Conservation (phyloP, 2,113 vertebrate species). For the Ciconia stormi region DNA sequence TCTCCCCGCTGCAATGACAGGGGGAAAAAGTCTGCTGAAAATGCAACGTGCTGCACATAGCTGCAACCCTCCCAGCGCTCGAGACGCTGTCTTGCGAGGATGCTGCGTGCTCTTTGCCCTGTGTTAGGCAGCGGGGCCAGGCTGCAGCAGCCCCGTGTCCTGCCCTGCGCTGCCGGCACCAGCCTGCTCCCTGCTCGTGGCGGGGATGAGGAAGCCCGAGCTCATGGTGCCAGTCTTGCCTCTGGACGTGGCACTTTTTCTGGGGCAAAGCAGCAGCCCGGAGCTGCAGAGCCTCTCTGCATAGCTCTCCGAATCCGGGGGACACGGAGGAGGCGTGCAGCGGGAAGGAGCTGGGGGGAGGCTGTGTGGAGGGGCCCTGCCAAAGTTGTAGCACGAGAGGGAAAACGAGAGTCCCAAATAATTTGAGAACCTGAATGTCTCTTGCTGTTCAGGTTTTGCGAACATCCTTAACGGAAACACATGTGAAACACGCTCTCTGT, state of each 20-base stretch:
- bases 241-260: neutral
- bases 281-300: fast-evolving
- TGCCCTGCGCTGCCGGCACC: neutral
- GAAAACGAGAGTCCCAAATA: constrained; percentile 21
- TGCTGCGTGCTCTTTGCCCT: neutral
- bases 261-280: neutral
- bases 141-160: neutral
- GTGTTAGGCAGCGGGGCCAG: fast-evolving
- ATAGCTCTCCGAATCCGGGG: fast-evolving
- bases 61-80: neutral
- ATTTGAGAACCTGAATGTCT: constrained; percentile 48
- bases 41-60: fast-evolving
- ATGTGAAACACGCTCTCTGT: constrained; percentile 51
- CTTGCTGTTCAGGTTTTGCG: constrained; percentile 47
- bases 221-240: neutral
- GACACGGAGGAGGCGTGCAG: neutral
- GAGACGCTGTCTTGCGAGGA: neutral
- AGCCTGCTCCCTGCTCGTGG: neutral
- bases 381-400: neutral
- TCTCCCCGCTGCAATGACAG: fast-evolving
- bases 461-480: constrained; percentile 67
- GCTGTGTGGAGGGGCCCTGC: neutral
- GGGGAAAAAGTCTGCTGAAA: neutral
- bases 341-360: neutral
- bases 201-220: neutral